A percentile compares a stretch with the other conserved stretches of the same genome.
These are phyloP conservation scores for Ctenicera cuprea DNA, from an alignment of 2,888 invertebrate genomes.

Conservation along the genomic window DNA sequence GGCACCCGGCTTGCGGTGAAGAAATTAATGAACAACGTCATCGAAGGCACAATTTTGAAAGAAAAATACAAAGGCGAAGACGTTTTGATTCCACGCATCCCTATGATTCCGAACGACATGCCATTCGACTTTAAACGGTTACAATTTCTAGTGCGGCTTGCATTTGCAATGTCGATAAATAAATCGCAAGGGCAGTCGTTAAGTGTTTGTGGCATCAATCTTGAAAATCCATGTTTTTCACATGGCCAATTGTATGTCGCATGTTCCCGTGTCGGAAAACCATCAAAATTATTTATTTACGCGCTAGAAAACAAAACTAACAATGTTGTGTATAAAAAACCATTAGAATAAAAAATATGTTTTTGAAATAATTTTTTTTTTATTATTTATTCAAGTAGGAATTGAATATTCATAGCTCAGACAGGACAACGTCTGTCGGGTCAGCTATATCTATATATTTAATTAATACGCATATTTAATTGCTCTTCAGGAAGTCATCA, in stretches of 20 bases:
- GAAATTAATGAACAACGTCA: constrained; percentile 52
- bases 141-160: constrained; percentile 62
- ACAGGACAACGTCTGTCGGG: too few species aligned
- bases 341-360: too few species aligned
- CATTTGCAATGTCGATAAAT: constrained; percentile 65
- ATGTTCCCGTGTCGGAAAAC: constrained; percentile 56
- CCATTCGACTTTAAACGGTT: constrained; percentile 59
- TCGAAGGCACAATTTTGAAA: constrained; percentile 50
- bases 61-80: too few species aligned
- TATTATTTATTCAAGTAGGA: too few species aligned
- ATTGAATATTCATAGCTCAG: too few species aligned
- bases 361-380: too few species aligned
- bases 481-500: too few species aligned
- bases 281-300: constrained; percentile 32
- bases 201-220: constrained; percentile 63
- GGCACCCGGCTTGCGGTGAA: constrained; percentile 54
- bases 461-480: too few species aligned
- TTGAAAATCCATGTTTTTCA: constrained; percentile 63
- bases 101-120: constrained; percentile 64
- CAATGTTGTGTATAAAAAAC: too few species aligned
- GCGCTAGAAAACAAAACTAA: too few species aligned
- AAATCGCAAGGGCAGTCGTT: constrained; percentile 67
- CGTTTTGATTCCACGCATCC: too few species aligned
- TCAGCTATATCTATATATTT: too few species aligned
- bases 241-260: constrained; percentile 67